Evolutionary conservation across 2,797 vertebrate species (phyloP), one percentile per base, ranked within the genome.

Genomic region (Babyrousa celebensis): DNA sequence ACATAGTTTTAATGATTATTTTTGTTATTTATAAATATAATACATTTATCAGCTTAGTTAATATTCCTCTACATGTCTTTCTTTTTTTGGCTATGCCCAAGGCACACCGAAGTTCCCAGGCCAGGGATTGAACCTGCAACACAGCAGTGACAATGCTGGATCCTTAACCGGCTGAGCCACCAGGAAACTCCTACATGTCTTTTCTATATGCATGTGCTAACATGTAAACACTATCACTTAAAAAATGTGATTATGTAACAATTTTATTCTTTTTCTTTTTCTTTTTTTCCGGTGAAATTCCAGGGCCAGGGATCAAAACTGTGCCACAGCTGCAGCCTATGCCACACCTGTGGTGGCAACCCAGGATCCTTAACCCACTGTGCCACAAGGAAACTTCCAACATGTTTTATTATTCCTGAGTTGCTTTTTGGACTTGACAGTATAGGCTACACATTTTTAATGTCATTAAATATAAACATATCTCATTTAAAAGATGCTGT

Each of bases 1-100:
- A 70, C 16, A 67, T 70, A 43, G 63, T 68, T 92, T 78, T 85
- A 89, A 62, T 85, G 2, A 70, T 85, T 89, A 36, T 92, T 92
- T 86, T 92, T 77, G n/a, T 58, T 80, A 27, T 14, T 10, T 91
- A 56, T 5, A 54, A 72, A 85, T 75, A 20, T 85, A 67, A 40
- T 67, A 67, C 16, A 63, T 40, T 85, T 88, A 40, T 78, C 12
- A 77, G 32, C 32, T 75, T 85, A 43, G 25, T 83, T 58, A 87
- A 52, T 65, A 77, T 89, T 92, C 60, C 23, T 48, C 52, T 88
- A 15, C 12, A 17, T 92, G 21, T 71, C 12, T 94, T 60, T 79
- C 23, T 78, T 48, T 48, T 48, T 48, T 48, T 48, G 43, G 9
- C 43, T 48, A 10, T 48, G 9, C 43, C 43, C 43, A 48, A 48